Evolutionary conservation across 1,140 invertebrate species (phyloP).

Genomic region (Solenopsis invicta): DNA sequence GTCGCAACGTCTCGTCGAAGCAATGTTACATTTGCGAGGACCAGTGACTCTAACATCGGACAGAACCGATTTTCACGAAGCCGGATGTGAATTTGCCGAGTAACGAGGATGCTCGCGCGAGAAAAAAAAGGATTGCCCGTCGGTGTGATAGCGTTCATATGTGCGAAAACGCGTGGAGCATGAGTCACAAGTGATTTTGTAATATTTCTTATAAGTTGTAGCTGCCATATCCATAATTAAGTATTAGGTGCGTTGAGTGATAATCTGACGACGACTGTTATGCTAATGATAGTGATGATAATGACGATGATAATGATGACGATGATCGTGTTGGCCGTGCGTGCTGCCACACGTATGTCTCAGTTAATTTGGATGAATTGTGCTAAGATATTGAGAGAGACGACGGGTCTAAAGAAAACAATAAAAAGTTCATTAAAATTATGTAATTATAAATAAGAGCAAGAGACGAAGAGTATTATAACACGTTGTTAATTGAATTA

Average conservation of each 20-base stretch:
- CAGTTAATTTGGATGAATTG: conserved; percentile 82
- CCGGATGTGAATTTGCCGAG: conserved; percentile 49
- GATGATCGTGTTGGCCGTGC: conserved; percentile 75
- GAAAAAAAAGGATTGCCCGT: conserved; percentile 66
- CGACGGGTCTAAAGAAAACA: conserved; percentile 86
- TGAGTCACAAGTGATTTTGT: conserved; percentile 85
- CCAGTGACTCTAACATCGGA: conserved; percentile 32
- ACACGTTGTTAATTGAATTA: conserved; percentile 87
- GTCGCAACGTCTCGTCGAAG: background rate
- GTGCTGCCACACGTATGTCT: conserved; percentile 79
- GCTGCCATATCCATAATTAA: conserved; percentile 85
- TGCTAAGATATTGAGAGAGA: conserved; percentile 82
- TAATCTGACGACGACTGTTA: conserved; percentile 77
- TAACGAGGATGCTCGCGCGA: conserved; percentile 52
- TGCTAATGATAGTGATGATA: conserved; percentile 74
- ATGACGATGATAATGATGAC: conserved; percentile 66
- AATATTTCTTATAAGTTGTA: conserved; percentile 86
- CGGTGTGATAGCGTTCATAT: conserved; percentile 71
- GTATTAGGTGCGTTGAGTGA: conserved; percentile 78
- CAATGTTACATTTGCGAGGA: conserved; percentile 29
- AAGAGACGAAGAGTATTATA: conserved; percentile 87
- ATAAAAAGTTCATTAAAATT: conserved; percentile 86
- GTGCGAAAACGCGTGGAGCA: conserved; percentile 69
- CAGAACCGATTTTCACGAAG: conserved; percentile 53
- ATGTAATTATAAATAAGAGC: conserved; percentile 87